These are phyloP conservation scores for Eublepharis macularius DNA, from an alignment of 2,113 vertebrate species.

Conservation along the genomic window DNA sequence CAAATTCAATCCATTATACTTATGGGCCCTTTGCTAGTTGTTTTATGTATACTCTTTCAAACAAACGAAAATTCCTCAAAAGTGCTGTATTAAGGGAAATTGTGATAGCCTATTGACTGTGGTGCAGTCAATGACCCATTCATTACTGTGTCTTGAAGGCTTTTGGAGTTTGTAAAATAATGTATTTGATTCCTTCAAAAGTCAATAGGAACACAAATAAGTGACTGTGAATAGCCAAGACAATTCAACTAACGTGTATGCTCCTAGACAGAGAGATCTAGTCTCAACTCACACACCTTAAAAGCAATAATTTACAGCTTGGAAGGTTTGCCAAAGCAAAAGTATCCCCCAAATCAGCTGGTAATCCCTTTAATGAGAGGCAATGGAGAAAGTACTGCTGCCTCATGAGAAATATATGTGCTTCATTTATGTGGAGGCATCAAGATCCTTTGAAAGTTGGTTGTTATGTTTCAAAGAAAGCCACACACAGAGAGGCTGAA, in stretches of 20 bases:
- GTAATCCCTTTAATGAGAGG: neutral
- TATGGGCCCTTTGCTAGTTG: slow-evolving; percentile 45
- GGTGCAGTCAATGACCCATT: slow-evolving; percentile 72
- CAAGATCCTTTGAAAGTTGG: neutral
- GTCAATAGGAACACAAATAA: slow-evolving; percentile 66
- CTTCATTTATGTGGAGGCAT: neutral
- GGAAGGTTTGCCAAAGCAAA: slow-evolving; percentile 23
- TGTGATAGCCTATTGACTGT: slow-evolving; percentile 75
- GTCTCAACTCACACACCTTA: neutral
- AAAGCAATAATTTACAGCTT: neutral
- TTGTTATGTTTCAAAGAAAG: neutral
- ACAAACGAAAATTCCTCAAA: slow-evolving; percentile 61
- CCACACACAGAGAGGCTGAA: neutral
- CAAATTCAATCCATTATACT: neutral
- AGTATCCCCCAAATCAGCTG: neutral
- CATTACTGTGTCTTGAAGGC: slow-evolving; percentile 70
- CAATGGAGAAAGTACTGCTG: neutral
- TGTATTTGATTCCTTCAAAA: slow-evolving; percentile 72
- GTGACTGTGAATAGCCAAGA: slow-evolving; percentile 49
- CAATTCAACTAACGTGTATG: slow-evolving; percentile 39
- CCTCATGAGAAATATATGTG: neutral
- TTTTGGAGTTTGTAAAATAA: slow-evolving; percentile 68
- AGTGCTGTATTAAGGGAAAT: slow-evolving; percentile 75
- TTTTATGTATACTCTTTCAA: slow-evolving; percentile 62
- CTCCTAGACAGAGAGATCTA: slow-evolving; percentile 27